phyloP scores from a whole-genome alignment of 2,888 invertebrate species.

The Trachelus iudaicus region DNA sequence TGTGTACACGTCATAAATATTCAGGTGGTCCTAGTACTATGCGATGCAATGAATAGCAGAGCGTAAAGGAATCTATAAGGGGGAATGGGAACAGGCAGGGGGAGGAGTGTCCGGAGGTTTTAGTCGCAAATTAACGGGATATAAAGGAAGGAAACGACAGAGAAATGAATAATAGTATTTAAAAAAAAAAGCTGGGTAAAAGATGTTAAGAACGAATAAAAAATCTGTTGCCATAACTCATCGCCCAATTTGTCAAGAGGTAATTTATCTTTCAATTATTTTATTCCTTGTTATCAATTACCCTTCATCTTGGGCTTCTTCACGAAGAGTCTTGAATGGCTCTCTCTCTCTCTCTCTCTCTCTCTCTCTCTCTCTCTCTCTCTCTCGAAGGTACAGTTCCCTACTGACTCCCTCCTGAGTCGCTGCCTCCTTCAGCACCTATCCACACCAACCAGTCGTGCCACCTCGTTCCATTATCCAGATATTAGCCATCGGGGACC shows the following conservation, averaged over 20 bases:
- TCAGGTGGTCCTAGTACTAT: too few species aligned
- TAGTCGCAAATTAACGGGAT: background rate
- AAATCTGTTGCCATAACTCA: conserved; percentile 27
- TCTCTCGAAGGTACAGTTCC: conserved; percentile 14
- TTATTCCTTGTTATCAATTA: conserved; percentile 61
- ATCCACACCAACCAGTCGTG: background rate
- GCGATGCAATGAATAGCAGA: too few species aligned
- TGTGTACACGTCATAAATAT: too few species aligned
- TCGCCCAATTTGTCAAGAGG: conserved; percentile 44
- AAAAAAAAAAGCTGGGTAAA: too few species aligned
- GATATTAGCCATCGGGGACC: conserved; percentile 64
- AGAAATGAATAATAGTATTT: too few species aligned
- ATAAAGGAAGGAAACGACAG: background rate
- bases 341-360: conserved; percentile 26
- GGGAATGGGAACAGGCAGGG: too few species aligned
- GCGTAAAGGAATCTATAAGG: too few species aligned
- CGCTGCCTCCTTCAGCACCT: background rate
- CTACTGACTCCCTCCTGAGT: background rate
- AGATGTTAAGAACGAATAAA: too few species aligned
- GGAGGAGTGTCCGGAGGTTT: too few species aligned
- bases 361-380: conserved; percentile 27
- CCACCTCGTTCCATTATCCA: conserved; percentile 60
- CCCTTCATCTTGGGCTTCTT: conserved; percentile 37
- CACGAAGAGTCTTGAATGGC: conserved; percentile 22
- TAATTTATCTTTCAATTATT: conserved; percentile 58